Base-by-base conservation (phyloP, 2,797 vertebrate genomes). In the Gallinago nigripennis region DNA sequence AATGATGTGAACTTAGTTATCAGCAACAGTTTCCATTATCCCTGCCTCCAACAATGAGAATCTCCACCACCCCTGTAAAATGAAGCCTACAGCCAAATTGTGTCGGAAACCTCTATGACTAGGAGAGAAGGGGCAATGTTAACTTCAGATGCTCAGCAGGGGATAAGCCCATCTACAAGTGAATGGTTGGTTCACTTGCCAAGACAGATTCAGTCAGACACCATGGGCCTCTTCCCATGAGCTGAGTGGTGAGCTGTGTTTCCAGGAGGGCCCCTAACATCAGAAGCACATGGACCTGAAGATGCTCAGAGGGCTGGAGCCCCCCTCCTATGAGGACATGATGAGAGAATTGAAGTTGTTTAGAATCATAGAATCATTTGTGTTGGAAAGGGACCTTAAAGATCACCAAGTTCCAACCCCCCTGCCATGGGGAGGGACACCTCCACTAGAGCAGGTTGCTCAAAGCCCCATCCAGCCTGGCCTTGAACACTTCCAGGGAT, bases 171-270 rank as follows among this genome's bases (percentile, higher is more conserved):
- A 35, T 28, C 37, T 58, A 0, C 27, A 68, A 27, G 13, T 21
- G 8, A 69, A 53, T 12, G 2, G 1, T 61, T 85, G 61, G 4
- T 41, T 69, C 25, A 8, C 33, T 58, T 48, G 27, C 15, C 66
- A 54, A 43, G 48, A 13, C 8, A 45, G 20, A 60, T 25, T 30
- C 16, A 31, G 27, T 3, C 39, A 41, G 28, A 3, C 24, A 43
- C 8, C 2, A 13, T 4, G 18, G 14, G 2, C 7, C 1, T 15
- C 43, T 81, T 53, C 33, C 78, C n/a, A n/a, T 6, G 9, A 82
- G 17, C 14, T 17, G 16, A 6, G 5, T 0, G 0, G 1, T 15
- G 20, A 51, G 21, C 18, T 45, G 4, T 8, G 17, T 39, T 71
- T 90, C 77, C 1, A 7, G 39, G 28, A 41, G 27, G 37, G 28